Evolutionary conservation across 23 tunicate genomes (phyloP).

Genomic region (Trididemnum nubilum): DNA sequence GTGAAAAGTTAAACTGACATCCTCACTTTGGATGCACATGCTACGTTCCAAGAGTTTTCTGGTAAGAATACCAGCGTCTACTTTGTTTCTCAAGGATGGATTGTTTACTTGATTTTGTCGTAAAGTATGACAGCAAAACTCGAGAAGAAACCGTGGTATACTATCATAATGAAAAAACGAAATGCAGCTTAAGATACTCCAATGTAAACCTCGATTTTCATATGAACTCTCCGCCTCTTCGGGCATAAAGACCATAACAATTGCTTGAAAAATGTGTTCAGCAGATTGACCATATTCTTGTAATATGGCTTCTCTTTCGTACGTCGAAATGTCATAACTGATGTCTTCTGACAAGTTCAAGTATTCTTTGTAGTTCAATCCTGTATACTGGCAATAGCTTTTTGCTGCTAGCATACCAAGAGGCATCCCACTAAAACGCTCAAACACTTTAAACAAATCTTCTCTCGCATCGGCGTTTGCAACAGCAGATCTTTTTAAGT

Average conservation of each 20-base stretch:
- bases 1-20: slow-evolving; percentile 30
- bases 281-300: too few species aligned
- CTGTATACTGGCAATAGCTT: too few species aligned
- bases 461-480: too few species aligned
- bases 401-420: too few species aligned
- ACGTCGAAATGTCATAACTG: too few species aligned
- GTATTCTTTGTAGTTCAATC: too few species aligned
- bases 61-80: slow-evolving; percentile 9
- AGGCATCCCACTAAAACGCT: too few species aligned
- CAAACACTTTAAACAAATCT: too few species aligned
- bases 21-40: slow-evolving; percentile 21
- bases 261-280: slow-evolving; percentile 56
- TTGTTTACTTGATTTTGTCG: neutral
- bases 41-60: slow-evolving; percentile 6
- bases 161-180: slow-evolving; percentile 45
- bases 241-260: slow-evolving; percentile 16
- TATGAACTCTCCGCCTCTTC: neutral
- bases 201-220: neutral
- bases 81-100: too few species aligned
- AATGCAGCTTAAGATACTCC: slow-evolving; percentile 45
- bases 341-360: too few species aligned
- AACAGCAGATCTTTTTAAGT: too few species aligned
- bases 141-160: slow-evolving; percentile 32
- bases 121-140: slow-evolving; percentile 21
- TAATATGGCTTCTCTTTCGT: too few species aligned